phyloP scores from a whole-genome alignment of 2,888 invertebrate species.

The Lepidonotus clava region DNA sequence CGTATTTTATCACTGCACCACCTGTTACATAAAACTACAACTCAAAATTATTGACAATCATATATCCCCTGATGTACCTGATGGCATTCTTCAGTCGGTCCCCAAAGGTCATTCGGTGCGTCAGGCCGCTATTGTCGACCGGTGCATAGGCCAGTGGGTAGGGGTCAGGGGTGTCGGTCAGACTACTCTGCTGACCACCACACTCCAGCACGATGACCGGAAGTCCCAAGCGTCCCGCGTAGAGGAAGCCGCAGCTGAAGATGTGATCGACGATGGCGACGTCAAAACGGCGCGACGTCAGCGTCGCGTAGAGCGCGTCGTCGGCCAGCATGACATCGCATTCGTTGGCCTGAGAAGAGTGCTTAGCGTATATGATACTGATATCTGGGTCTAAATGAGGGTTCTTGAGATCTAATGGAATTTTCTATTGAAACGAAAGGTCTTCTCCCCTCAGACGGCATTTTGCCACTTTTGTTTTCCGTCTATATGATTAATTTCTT shows the following conservation, averaged over 20 bases:
- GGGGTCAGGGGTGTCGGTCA: conserved; percentile 14
- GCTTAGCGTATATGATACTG: too few relatives aligned
- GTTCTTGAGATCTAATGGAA: too few relatives aligned
- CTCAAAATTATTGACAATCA: too few relatives aligned
- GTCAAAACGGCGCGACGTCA: neutral
- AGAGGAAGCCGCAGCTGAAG: conserved; percentile 37
- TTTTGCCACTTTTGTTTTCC: too few relatives aligned
- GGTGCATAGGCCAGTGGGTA: conserved; percentile 20
- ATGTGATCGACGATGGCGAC: conserved; percentile 26
- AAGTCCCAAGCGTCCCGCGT: neutral
- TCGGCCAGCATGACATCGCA: conserved; percentile 29
- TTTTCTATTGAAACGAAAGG: too few relatives aligned
- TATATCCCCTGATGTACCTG: too few relatives aligned
- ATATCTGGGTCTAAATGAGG: too few relatives aligned
- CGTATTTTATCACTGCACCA: too few relatives aligned
- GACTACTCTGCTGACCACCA: neutral
- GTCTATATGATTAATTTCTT: too few relatives aligned
- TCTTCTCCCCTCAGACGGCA: too few relatives aligned
- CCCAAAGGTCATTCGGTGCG: neutral
- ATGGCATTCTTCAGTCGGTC: neutral
- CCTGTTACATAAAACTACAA: too few relatives aligned
- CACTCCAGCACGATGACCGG: conserved; percentile 26
- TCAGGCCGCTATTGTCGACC: neutral
- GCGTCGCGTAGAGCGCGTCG: neutral
- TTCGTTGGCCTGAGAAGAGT: too few relatives aligned